A percentile compares a stretch with the other conserved stretches of the same genome.
phyloP scores from a whole-genome alignment of 2,113 vertebrate species.

The Chaetura pelagica region DNA sequence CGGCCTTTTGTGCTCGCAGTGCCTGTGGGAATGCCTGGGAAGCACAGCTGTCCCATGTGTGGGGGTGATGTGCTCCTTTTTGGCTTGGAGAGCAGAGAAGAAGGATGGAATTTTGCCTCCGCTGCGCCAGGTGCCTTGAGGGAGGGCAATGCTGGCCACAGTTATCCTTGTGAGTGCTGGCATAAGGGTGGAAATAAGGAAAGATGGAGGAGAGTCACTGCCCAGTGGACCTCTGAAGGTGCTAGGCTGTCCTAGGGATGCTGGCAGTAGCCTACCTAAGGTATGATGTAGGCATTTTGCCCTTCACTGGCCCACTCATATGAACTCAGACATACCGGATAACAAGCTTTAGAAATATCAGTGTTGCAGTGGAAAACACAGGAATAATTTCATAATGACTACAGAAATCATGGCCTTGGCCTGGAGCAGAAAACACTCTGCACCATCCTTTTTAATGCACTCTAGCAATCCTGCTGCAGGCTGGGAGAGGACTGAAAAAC shows the following conservation, averaged over 20 bases:
- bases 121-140: fast-evolving
- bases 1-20: background rate
- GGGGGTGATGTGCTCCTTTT: background rate
- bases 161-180: background rate
- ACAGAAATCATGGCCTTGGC: background rate
- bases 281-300: background rate
- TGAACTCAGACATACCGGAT: background rate
- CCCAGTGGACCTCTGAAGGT: background rate
- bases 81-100: background rate
- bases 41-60: background rate
- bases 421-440: background rate
- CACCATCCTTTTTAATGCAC: background rate
- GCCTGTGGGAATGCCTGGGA: background rate
- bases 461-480: background rate
- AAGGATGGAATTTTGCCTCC: background rate
- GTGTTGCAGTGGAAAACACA: background rate
- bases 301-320: background rate
- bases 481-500: background rate
- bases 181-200: background rate
- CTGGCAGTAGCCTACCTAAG: background rate
- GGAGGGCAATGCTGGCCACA: background rate
- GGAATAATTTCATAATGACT: background rate
- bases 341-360: background rate
- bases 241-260: background rate
- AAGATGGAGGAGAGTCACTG: background rate